These are phyloP conservation scores for Danionella cerebrum DNA, from an alignment of 2,113 vertebrate species.

Conservation along the genomic window DNA sequence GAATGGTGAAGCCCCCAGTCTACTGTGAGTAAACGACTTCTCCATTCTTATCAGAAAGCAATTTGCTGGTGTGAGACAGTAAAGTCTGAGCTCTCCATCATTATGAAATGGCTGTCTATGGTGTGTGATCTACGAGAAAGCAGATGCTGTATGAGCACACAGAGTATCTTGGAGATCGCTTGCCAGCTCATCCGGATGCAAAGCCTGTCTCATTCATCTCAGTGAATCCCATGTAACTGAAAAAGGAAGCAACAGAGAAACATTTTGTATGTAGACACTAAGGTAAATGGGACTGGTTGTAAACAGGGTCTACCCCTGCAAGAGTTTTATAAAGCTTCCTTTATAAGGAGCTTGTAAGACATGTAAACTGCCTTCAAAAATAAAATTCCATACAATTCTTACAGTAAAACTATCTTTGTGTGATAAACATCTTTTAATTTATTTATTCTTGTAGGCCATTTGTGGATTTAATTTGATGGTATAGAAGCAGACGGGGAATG, in stretches of 20 bases:
- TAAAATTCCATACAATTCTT: too few relatives aligned
- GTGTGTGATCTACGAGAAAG: constrained; percentile 16
- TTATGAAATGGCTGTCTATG: constrained; percentile 40
- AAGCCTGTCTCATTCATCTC: background rate
- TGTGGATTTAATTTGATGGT: too few relatives aligned
- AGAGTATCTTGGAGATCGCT: constrained; percentile 21
- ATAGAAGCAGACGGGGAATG: too few relatives aligned
- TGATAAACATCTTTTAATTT: too few relatives aligned
- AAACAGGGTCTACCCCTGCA: background rate
- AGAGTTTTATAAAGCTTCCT: too few relatives aligned
- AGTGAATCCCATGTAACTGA: background rate
- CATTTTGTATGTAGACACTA: too few relatives aligned
- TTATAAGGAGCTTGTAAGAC: too few relatives aligned
- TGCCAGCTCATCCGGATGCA: constrained; percentile 11
- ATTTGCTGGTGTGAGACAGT: constrained; percentile 41
- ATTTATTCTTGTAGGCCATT: too few relatives aligned
- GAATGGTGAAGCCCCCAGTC: constrained; percentile 10
- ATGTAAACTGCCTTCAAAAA: too few relatives aligned
- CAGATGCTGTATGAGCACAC: background rate
- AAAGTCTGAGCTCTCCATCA: constrained; percentile 39
- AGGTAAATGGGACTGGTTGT: background rate
- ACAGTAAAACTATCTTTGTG: too few relatives aligned
- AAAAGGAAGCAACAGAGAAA: background rate
- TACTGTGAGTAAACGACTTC: constrained; percentile 39
- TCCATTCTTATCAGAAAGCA: constrained; percentile 46